Base-by-base conservation (phyloP, 1,140 invertebrate genomes). In the Dinoponera quadriceps region DNA sequence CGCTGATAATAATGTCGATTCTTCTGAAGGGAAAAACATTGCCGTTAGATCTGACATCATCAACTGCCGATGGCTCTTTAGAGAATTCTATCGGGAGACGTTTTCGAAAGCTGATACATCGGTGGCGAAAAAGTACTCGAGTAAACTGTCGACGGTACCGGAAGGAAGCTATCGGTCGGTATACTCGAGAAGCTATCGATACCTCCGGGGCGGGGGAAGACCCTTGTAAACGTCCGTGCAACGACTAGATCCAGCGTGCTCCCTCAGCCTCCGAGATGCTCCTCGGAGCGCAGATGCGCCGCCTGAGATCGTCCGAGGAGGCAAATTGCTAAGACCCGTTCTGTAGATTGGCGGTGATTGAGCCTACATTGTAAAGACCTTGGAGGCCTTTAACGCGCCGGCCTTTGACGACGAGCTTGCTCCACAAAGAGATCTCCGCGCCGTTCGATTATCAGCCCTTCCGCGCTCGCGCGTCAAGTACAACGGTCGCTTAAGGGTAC, bases 331-430 rank as follows among this genome's bases (percentile, higher is more conserved):
- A 83, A 88, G 82, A 88, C 84, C 66, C 38, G 38, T 9, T 44
- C 62, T 82, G 88, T 90, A 91, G 87, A 92, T 92, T 92, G 89
- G 65, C 78, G 77, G 87, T 91, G 91, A 92, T 92, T 92, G 90
- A 84, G 85, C 81, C 81, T 92, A 92, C 85, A 92, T 92, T 92
- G 68, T 83, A 88, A 91, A 92, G 91, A 44, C 91, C 91, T 92
- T 92, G 91, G 9, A 90, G 83, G 78, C 86, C 75, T 60, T 84
- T 66, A 82, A 80, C 87, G 68, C 74, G 66, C 51, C 54, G 75
- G 81, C 33, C 78, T 77, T 44, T 82, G 71, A 78, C 63, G 38
- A 74, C 77, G n/a, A n/a, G 59, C 71, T 84, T 84, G 66, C 55
- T 84, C 38, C 77, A 33, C 78, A 65, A 57, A 71, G 69, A 27